Evolutionary conservation across 2,888 invertebrate genomes (phyloP).

Genomic region (Tiliacea aurago): DNA sequence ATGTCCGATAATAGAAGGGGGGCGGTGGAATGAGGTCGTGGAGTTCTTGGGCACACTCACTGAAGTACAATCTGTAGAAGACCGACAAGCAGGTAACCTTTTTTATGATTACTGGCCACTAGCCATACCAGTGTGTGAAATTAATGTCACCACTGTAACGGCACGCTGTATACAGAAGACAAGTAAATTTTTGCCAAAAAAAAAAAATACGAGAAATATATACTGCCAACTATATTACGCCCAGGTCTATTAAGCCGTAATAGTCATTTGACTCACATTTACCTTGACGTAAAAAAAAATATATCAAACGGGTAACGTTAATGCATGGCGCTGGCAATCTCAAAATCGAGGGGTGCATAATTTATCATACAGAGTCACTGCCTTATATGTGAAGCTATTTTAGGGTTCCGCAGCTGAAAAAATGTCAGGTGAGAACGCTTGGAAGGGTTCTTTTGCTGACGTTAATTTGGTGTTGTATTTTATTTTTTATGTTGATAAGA

Average conservation of each 20-base stretch:
- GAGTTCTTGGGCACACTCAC: no score
- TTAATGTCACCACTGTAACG: no score
- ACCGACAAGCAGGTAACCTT: no score
- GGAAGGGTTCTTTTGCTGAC: neutral
- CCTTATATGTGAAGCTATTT: constrained; percentile 86
- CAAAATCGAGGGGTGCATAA: constrained; percentile 89
- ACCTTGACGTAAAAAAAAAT: constrained; percentile 74
- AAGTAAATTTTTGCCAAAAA: no score
- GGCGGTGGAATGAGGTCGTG: no score
- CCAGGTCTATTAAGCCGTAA: constrained; percentile 76
- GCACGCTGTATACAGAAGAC: no score
- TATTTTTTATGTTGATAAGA: no score
- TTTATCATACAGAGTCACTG: constrained; percentile 83
- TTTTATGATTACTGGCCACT: no score
- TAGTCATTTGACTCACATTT: constrained; percentile 84
- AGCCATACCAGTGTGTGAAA: no score
- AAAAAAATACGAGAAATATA: constrained; percentile 2
- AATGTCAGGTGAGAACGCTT: constrained; percentile 14
- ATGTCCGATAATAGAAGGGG: no score
- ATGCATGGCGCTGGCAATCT: constrained; percentile 86
- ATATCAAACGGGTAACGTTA: constrained; percentile 85
- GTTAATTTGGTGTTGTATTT: neutral
- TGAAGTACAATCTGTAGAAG: no score
- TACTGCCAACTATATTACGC: constrained; percentile 27
- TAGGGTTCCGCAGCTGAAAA: constrained; percentile 53